Evolutionary conservation across 1,140 invertebrate species (phyloP).

Genomic region (Atta texana): DNA sequence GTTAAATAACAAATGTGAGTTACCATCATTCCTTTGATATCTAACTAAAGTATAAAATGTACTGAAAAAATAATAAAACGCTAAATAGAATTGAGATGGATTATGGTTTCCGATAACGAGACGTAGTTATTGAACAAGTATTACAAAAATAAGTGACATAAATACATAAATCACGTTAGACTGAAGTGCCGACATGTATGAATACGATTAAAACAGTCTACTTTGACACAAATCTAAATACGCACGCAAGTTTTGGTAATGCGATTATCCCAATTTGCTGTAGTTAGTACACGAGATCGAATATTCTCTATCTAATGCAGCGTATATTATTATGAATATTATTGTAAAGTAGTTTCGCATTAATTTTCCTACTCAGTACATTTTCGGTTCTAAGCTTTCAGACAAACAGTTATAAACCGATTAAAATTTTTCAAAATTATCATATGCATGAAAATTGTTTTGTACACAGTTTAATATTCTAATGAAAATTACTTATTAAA

Average conservation of each 20-base stretch:
- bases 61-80: conserved; percentile 1
- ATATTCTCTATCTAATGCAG: background rate
- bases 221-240: background rate
- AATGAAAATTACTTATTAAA: too few relatives aligned
- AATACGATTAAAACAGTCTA: background rate
- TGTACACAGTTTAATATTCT: background rate
- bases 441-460: background rate
- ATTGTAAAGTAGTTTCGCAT: background rate
- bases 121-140: background rate
- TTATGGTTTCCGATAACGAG: background rate
- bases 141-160: background rate
- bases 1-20: too few relatives aligned
- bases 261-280: conserved; percentile 19
- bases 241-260: conserved; percentile 11
- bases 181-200: background rate
- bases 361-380: background rate
- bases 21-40: too few relatives aligned
- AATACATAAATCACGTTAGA: background rate
- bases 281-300: background rate
- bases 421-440: conserved; percentile 13
- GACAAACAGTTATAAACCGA: background rate
- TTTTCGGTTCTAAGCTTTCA: background rate
- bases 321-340: background rate
- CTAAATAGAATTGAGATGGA: background rate
- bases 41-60: too few relatives aligned